Evolutionary conservation across 2,797 vertebrate genomes (phyloP).

Genomic region (Pantherophis vulpinus): DNA sequence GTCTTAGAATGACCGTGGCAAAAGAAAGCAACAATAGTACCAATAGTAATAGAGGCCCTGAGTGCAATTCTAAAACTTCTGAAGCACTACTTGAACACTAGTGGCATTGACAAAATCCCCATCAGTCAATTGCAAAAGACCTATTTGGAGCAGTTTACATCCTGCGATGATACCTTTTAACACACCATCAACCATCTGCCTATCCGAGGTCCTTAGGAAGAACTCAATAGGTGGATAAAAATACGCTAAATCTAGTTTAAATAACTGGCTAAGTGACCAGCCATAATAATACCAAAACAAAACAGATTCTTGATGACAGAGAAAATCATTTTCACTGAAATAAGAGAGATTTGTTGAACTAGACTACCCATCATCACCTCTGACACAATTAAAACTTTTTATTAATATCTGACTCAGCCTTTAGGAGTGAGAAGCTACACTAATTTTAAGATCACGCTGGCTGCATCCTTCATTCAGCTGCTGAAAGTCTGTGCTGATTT

Average conservation of each 20-base stretch:
- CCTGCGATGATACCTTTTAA: neutral
- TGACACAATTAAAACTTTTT: neutral
- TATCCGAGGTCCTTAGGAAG: neutral
- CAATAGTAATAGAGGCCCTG: neutral
- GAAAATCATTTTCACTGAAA: neutral
- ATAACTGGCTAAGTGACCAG: neutral
- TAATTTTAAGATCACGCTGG: neutral
- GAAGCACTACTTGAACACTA: neutral
- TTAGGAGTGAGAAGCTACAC: neutral
- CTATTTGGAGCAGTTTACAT: neutral
- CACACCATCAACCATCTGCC: neutral
- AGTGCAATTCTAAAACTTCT: neutral
- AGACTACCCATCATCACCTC: neutral
- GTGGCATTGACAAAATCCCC: neutral
- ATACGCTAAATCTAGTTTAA: neutral
- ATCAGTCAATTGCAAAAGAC: neutral
- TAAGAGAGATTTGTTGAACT: neutral
- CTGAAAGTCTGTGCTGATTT: slow-evolving; percentile 10
- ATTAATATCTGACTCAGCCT: neutral
- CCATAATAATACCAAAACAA: neutral
- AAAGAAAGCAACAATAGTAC: no score
- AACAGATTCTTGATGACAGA: neutral
- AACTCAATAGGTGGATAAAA: neutral
- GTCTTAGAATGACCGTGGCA: neutral
- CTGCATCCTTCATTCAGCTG: neutral